Base-by-base conservation (phyloP, 2,888 invertebrate species). In the Petrolisthes manimaculis region DNA sequence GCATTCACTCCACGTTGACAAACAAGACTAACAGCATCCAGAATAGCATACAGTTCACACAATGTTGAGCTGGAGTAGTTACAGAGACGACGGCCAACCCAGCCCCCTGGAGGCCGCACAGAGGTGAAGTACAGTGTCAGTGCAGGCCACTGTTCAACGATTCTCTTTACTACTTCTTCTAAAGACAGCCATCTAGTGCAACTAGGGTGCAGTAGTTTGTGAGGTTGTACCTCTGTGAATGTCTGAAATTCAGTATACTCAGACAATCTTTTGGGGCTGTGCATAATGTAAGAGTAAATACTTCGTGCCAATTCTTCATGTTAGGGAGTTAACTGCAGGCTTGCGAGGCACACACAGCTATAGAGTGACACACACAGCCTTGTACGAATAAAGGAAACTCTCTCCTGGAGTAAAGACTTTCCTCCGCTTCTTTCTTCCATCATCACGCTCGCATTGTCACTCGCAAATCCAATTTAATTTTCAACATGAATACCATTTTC, bases 381-480 rank as follows among this genome's bases (percentile, higher is more conserved):
- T 88, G 88, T 54, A 83, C 83, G 69, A 78, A 79, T n/a, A 71
- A 37, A 6, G 71, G 88, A 77, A 71, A n/a, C 37, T 80, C 69
- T 79, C 24, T 84, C 6, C 24, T 79, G 75, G 21, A 79, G 80
- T 56, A 80, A 74, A 71, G 83, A 61, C 81, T 69, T 21, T 54
- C 84, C 88, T 67, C 84, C 56, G 14, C 56, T 37, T 54, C 79
- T 69, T 71, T 51, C 75, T 5, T 71, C 80, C 84, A 88, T 88
- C 88, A 88, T 84, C 1, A 84, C 84, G 84, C 71, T 88, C 37
- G 88, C 88, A 51, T 77, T 87, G 61, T 61, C 88, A 37, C 88
- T 83, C 77, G 71, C 78, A 84, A 88, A 84, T 8, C 80, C 88
- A 18, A 87, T 87, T 51, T 83, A 14, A 83, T 87, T 87, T 53